Evolutionary conservation across 1,140 invertebrate genomes (phyloP), one percentile per base, ranked within the genome.

Genomic region (Zeugodacus cucurbitae): DNA sequence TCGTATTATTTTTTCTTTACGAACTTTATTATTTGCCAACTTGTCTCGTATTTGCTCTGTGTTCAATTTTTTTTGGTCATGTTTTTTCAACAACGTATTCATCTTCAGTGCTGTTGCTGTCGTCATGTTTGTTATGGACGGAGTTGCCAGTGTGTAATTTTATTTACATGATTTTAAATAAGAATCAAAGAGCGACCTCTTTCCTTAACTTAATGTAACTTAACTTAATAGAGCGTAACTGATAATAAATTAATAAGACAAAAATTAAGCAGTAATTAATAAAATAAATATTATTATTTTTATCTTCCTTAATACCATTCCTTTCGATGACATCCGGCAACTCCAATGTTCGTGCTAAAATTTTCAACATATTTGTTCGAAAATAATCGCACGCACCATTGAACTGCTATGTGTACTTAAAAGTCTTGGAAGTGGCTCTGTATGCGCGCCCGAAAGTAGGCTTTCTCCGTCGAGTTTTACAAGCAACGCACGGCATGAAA

Each of bases 341-440:
- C 26, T n/a, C 26, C 58, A 22, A 5, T 32, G 11, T 32, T 34
- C 32, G 32, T 4, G 26, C 14, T 32, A 74, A 32, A 74, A 37
- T 37, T 22, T 74, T 74, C 34, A 17, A 29, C 32, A 74, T 74
- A 74, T 74, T 74, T n/a, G 67, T 41, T 74, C 67, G 17, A 5
- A 74, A 74, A 74, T 74, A 74, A 41, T 74, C 67, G 64, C 34
- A n/a, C 67, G 67, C 67, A 74, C 34, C 22, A 34, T 74, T 41
- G 32, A 37, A 14, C 14, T 37, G 32, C 5, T 34, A 22, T 37
- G 67, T 41, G 14, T 74, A 41, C 67, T 37, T 74, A 74, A 22
- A 17, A 74, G 6, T 26, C 0, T 7, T 41, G 14, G 3, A 37
- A 34, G 64, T 67, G 14, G 3, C 10, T 67, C 20, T 54, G 34